A percentile compares a stretch with the other conserved stretches of the same genome.
Evolutionary conservation across 2,888 invertebrate genomes (phyloP).

Genomic region (Muschampia plurimacula): DNA sequence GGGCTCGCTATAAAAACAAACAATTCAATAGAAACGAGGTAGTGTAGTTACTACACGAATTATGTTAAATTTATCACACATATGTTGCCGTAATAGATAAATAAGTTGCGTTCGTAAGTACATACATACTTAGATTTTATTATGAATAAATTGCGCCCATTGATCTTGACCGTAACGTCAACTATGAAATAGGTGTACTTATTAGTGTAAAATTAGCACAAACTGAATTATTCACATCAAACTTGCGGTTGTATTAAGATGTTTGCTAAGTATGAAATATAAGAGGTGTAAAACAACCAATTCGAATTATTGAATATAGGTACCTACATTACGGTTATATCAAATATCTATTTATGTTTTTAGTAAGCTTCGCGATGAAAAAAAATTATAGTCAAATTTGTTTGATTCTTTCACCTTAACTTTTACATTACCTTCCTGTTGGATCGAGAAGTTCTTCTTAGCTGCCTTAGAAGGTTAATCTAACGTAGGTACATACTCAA

Average conservation of each 20-base stretch:
- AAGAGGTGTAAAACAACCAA: no score
- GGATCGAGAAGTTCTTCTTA: not conserved
- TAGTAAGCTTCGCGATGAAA: no score
- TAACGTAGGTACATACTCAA: not conserved
- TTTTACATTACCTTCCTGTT: not conserved
- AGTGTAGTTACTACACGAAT: conserved; percentile 82
- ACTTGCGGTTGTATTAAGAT: conserved; percentile 57
- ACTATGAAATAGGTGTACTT: no score
- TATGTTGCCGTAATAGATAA: conserved; percentile 40
- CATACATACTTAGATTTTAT: conserved; percentile 43
- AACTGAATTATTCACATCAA: conserved; percentile 73
- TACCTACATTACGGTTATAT: no score
- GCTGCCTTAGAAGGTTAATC: not conserved
- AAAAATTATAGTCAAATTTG: not conserved
- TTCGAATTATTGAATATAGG: no score
- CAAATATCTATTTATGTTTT: no score
- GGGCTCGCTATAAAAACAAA: conserved; percentile 70
- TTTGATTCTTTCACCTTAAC: not conserved
- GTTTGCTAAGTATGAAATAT: no score
- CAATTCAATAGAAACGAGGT: conserved; percentile 73
- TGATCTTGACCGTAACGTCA: conserved; percentile 52
- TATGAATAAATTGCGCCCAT: conserved; percentile 56
- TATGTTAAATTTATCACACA: conserved; percentile 71
- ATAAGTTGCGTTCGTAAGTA: not conserved
- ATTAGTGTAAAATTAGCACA: conserved; percentile 49